Evolutionary conservation across 1,140 invertebrate genomes (phyloP).

Genomic region (Drosophila tani): DNA sequence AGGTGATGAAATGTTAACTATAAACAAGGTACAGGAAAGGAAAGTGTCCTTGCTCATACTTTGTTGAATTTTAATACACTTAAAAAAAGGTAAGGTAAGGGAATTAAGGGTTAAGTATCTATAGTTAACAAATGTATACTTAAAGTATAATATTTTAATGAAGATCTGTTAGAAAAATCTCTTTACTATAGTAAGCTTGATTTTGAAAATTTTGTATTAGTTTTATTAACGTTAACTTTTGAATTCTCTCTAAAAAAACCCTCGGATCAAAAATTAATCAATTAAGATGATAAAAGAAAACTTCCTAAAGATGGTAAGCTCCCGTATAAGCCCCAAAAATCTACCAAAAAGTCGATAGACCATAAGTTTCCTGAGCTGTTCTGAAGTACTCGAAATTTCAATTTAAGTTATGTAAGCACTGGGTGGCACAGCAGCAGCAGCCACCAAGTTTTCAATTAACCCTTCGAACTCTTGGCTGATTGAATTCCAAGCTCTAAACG

Average conservation of each 20-base stretch:
- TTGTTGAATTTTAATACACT: not conserved
- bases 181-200: too few species aligned
- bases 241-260: not conserved
- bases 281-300: not conserved
- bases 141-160: not conserved
- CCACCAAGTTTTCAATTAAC: slow-evolving; percentile 46
- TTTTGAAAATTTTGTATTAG: too few species aligned
- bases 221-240: not conserved
- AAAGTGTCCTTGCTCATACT: not conserved
- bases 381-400: slow-evolving; percentile 29
- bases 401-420: slow-evolving; percentile 40
- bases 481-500: slow-evolving; percentile 30
- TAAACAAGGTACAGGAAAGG: not conserved
- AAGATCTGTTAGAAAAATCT: not conserved
- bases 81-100: too few species aligned
- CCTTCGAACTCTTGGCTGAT: slow-evolving; percentile 53
- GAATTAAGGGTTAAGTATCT: not conserved
- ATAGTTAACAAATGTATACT: not conserved
- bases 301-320: not conserved
- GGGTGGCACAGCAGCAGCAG: slow-evolving; percentile 4
- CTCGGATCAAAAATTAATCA: not conserved
- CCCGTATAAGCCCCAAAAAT: not conserved
- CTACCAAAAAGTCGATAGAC: not conserved
- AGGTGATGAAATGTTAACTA: slow-evolving; percentile 11
- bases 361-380: slow-evolving; percentile 16